Conservation (phyloP, 2,797 vertebrate species). For the Phrynocephalus guinanensis region DNA sequence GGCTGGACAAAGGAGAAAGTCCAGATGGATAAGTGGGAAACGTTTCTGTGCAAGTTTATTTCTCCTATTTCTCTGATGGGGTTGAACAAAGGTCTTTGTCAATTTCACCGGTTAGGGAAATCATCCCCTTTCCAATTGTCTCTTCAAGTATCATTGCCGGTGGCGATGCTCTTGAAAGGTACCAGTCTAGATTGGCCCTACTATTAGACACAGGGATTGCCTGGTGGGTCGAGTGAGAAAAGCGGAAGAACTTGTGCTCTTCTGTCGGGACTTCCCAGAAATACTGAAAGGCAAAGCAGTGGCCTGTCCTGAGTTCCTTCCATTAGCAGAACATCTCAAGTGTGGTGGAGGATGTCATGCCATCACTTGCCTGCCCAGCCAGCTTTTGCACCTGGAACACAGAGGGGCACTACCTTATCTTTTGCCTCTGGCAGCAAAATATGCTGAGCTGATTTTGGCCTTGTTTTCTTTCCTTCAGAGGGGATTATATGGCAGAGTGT, state of each 20-base stretch:
- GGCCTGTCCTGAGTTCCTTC: not conserved
- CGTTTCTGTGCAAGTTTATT: not conserved
- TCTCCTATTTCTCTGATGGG: not conserved
- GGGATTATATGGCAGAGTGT: not conserved
- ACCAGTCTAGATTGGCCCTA: not conserved
- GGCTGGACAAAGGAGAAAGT: too few relatives aligned
- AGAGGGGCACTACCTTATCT: not conserved
- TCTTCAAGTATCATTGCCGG: not conserved
- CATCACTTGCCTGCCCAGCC: not conserved
- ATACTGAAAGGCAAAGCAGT: too few relatives aligned
- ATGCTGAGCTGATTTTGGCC: not conserved
- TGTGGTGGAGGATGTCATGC: not conserved
- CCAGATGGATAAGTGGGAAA: not conserved
- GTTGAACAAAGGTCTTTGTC: too few relatives aligned
- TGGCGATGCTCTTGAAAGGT: not conserved
- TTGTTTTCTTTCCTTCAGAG: not conserved
- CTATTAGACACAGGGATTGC: not conserved
- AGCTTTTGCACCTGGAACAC: not conserved
- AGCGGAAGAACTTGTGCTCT: too few relatives aligned
- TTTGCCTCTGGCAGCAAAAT: not conserved
- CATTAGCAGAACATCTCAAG: not conserved
- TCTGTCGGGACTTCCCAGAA: too few relatives aligned
- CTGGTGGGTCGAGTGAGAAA: too few relatives aligned
- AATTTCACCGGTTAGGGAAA: not conserved
- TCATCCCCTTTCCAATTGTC: not conserved